Evolutionary conservation across 2,797 vertebrate species (phyloP).

Genomic region (Helostoma temminkii): DNA sequence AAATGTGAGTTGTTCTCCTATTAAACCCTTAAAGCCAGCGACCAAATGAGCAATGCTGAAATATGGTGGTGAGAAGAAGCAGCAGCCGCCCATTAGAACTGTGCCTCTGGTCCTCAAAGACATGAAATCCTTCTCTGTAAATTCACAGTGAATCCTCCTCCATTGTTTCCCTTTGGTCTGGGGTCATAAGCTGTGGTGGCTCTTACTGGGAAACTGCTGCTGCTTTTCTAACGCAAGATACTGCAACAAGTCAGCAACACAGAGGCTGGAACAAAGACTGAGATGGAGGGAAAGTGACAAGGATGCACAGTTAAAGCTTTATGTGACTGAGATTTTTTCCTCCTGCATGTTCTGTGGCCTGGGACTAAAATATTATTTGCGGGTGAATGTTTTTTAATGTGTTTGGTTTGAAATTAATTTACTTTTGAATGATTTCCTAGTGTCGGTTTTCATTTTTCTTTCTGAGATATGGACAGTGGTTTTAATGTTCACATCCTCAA

Average conservation of each 20-base stretch:
- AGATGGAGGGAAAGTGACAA: neutral
- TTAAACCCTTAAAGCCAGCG: constrained; percentile 23
- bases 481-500: no score
- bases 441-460: no score
- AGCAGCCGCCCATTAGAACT: neutral
- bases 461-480: no score
- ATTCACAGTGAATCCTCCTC: neutral
- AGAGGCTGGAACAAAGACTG: neutral
- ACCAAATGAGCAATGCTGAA: neutral
- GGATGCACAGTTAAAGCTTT: neutral
- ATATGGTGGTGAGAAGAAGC: neutral
- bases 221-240: constrained; percentile 54
- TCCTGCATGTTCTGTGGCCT: neutral
- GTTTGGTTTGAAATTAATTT: no score
- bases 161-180: constrained; percentile 18
- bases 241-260: constrained; percentile 46
- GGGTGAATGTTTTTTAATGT: no score
- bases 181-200: neutral
- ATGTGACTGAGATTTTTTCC: no score
- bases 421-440: no score
- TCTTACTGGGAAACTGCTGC: constrained; percentile 6
- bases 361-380: no score
- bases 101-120: constrained; percentile 13
- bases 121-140: neutral
- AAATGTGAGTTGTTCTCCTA: constrained; percentile 7